Evolutionary conservation across 1,140 invertebrate species (phyloP).

Genomic region (Philotrypesis tridentata): DNA sequence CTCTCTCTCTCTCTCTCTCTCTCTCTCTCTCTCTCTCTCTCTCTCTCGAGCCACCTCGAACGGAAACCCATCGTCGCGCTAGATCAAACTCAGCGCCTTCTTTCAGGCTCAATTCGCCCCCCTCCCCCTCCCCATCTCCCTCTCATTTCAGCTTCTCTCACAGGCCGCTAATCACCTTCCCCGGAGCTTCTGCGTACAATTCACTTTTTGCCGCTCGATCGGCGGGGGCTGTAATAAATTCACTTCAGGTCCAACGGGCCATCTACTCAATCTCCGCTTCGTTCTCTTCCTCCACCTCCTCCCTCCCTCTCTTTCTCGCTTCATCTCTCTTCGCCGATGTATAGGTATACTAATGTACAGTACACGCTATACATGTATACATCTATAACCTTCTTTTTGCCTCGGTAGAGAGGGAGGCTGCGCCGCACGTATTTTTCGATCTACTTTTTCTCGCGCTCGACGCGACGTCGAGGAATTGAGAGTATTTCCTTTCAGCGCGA

Average conservation of each 20-base stretch:
- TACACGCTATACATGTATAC: too few species aligned
- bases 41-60: not conserved
- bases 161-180: conserved; percentile 42
- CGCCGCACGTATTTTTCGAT: not conserved
- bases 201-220: conserved; percentile 36
- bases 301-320: not conserved
- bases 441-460: not conserved
- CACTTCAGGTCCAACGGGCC: conserved; percentile 33
- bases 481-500: not conserved
- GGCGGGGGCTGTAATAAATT: conserved; percentile 32
- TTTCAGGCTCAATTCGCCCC: not conserved
- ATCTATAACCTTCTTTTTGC: conserved; percentile 1
- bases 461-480: not conserved
- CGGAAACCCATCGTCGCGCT: conserved; percentile 38
- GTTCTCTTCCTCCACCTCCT: not conserved
- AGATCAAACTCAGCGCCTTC: conserved; percentile 39
- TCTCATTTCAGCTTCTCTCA: not conserved
- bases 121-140: too few species aligned
- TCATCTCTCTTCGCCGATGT: not conserved
- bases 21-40: too few species aligned
- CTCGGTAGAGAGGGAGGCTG: not conserved
- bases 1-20: too few species aligned
- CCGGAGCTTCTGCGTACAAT: conserved; percentile 22
- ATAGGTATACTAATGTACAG: too few species aligned
- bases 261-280: conserved; percentile 38